Evolutionary conservation across 1,140 invertebrate species (phyloP), one percentile per base, ranked within the genome.

Genomic region (Drosophila oshimai): DNA sequence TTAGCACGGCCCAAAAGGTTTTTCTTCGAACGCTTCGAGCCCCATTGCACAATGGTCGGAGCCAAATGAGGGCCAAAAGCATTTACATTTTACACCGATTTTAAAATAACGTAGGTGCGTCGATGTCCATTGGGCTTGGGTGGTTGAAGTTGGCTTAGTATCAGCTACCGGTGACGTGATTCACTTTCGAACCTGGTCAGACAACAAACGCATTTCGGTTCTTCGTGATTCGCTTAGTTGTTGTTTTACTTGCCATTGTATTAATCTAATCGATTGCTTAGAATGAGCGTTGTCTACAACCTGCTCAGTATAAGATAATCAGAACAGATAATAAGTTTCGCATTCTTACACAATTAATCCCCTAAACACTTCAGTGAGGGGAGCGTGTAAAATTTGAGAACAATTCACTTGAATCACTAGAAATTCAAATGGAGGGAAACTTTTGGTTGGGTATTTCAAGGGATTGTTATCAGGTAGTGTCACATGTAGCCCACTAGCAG

Each of bases 51-150:
- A 73, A 73, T 50, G 20, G 26, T 34, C 12, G 41, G 15, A 10
- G 13, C 20, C 26, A 28, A 72, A 53, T 72, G 36, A 20, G 55
- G 41, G 65, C 13, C 55, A 31, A 72, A 33, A 51, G 37, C 68
- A 72, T 72, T 72, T 72, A 72, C 69, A 72, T 70, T 72, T 72
- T 44, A 51, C 68, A 72, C 45, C 45, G 68, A 72, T 72, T 72
- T 72, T 33, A 2, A 34, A 71, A 50, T 49, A 18, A 26, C 26
- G 7, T 17, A 36, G 34, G 61, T 46, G 4, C 15, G n/a, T 6
- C 7, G 15, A 31, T 37, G 42, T 41, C 13, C 9, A 13, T 6
- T 1, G 3, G 13, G 2, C 4, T 20, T 9, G 12, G 46, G 3
- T 17, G 33, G 17, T 41, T 34, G 46, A n/a, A 46, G 34, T 18